Conservation (phyloP, 2,113 vertebrate genomes). For the Glaucomys volans region DNA sequence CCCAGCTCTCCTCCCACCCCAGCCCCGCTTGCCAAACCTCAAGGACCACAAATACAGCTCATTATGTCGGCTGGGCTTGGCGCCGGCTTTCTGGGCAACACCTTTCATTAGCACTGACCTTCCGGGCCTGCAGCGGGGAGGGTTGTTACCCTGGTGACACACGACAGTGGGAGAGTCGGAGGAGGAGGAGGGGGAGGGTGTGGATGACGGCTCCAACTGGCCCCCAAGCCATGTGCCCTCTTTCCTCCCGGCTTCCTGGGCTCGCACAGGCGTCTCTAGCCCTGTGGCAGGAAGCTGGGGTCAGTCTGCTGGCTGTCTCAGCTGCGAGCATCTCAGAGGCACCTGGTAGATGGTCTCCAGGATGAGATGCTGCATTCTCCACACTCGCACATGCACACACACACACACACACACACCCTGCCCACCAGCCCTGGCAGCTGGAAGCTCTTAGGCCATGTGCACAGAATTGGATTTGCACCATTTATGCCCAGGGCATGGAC, state of each 20-base stretch:
- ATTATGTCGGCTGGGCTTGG: constrained; percentile 54
- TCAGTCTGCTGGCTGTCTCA: not conserved
- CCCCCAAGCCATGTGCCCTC: not conserved
- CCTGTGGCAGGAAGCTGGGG: too few relatives aligned
- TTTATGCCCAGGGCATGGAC: not conserved
- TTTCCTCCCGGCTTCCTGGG: not conserved
- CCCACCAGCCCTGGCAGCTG: not conserved
- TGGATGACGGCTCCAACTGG: not conserved
- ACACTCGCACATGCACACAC: too few relatives aligned
- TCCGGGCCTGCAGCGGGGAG: not conserved
- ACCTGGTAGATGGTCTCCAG: not conserved
- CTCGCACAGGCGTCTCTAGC: too few relatives aligned
- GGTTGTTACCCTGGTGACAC: not conserved
- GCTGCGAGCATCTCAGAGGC: not conserved
- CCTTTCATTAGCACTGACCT: constrained; percentile 65
- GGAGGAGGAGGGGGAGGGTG: not conserved
- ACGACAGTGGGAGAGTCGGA: not conserved
- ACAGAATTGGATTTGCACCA: not conserved
- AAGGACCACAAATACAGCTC: constrained; percentile 68
- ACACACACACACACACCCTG: not conserved
- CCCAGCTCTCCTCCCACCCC: constrained; percentile 31
- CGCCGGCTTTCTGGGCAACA: constrained; percentile 52
- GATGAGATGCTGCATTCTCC: not conserved
- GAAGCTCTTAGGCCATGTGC: not conserved
- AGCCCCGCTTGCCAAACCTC: constrained; percentile 59